Conservation (phyloP, 2,113 vertebrate genomes). For the Paratilapia polleni region DNA sequence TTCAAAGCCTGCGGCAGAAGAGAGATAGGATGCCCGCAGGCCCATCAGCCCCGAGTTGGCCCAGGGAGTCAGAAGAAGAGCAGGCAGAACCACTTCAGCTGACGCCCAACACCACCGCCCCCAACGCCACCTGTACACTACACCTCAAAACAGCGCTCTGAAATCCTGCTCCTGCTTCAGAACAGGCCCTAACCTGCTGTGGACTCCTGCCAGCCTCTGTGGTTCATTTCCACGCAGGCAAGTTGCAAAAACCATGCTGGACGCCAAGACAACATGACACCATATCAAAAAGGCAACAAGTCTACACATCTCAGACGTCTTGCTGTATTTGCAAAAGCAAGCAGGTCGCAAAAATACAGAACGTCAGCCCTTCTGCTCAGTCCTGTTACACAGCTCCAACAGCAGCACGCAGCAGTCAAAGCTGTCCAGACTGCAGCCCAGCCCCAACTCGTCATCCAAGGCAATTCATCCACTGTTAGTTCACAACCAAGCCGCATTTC, state of each 20-base stretch:
- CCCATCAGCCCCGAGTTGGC: constrained; percentile 46
- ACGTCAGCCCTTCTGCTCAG: neutral
- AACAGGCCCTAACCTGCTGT: neutral
- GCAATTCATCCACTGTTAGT: constrained; percentile 59
- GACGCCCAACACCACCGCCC: constrained; percentile 16
- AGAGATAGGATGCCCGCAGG: constrained; percentile 58
- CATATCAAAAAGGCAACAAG: neutral
- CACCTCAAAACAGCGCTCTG: constrained; percentile 15
- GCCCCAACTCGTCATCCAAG: neutral
- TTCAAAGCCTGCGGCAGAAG: constrained; percentile 91
- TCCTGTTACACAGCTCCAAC: constrained; percentile 8
- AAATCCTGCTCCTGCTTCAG: constrained; percentile 23
- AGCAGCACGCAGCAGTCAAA: constrained; percentile 18
- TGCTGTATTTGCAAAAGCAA: constrained; percentile 38
- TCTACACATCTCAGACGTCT: constrained; percentile 14
- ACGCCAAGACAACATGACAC: constrained; percentile 34
- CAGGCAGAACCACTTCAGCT: constrained; percentile 33
- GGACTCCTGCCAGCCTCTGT: constrained; percentile 29
- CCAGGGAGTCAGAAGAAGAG: neutral
- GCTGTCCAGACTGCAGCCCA: constrained; percentile 23
- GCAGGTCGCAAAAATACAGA: constrained; percentile 16
- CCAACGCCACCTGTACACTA: constrained; percentile 7
- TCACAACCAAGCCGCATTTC: constrained; percentile 40
- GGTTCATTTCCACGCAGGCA: constrained; percentile 44
- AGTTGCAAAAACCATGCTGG: constrained; percentile 59